Evolutionary conservation across 2,113 vertebrate species (phyloP), one percentile per base, ranked within the genome.

Genomic region (Seriola dumerili): DNA sequence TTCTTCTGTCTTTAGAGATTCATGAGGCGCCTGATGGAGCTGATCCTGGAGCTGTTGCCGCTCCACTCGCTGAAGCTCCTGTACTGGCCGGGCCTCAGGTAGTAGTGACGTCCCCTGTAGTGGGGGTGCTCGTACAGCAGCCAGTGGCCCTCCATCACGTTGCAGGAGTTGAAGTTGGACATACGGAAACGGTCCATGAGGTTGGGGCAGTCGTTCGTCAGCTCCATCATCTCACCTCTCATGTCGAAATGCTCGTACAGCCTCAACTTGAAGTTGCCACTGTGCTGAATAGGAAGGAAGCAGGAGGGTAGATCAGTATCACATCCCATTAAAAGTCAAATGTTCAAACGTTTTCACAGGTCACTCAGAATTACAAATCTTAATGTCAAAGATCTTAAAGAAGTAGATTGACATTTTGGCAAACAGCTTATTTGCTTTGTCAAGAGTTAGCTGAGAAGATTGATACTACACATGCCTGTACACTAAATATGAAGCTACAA

Each of bases 81-180:
- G 79, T 93, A 94, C 81, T 83, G 72, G 62, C 92, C 91, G 4
- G 93, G 92, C 59, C 64, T 84, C 59, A 94, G 77, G 87, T 94
- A 94, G 80, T 87, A 93, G 74, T 92, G 90, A 13, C 78, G 89
- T 0, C 92, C 93, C 76, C 83, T 94, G 89, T 94, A 95, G 88
- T 94, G 76, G 36, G 94, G 87, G 57, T 94, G 94, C 52, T 95
- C 94, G n/a, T 93, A 94, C 76, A 95, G 83, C 65, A 94, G 89
- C 95, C 95, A 96, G 67, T 95, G 93, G 55, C 95, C 95, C 0
- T 95, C 95, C 84, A 93, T 85, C 73, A 96, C 94, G 10, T 91
- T 88, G 89, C 94, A 95, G 69, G 95, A 95, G 89, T 95, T 95
- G 80, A 94, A 91, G 87, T 94, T 88, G 62, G 83, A 86, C 54